Evolutionary conservation across 2,113 vertebrate species (phyloP), one percentile per base, ranked within the genome.

Genomic region (Muntiacus reevesi): DNA sequence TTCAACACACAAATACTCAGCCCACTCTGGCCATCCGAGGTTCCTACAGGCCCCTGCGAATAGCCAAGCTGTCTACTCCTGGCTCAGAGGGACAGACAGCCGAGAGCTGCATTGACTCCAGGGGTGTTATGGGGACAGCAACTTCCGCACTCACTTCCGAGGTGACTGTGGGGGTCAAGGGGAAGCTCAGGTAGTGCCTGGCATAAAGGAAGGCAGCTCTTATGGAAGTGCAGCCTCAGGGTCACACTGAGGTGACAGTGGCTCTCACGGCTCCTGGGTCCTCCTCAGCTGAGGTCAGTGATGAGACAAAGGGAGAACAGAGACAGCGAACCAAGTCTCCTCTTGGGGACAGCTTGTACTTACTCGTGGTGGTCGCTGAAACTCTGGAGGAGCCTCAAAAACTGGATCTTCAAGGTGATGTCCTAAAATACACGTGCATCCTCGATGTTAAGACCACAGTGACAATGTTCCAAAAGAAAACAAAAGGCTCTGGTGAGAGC

Each of bases 321-420:
- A 40, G 40, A 67, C 6, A 91, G 27, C 1, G 4, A 78, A 27
- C 67, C 45, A n/a, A 45, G 1, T n/a, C 30, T 7, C 36, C 43
- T 60, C 55, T 52, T 33, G 76, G 28, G 59, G 59, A 94, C 1
- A 1, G 62, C 74, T 89, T 17, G 89, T 99, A 99, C 99, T 99
- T 98, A 99, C 99, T 99, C 99, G 0, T 99, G 99, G 97, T 99
- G 99, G 98, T 99, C 99, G 87, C 99, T 99, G 98, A 99, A 99
- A 98, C 99, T 99, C 98, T 99, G 99, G 71, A 99, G 99, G 86
- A 99, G 99, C 97, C 99, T 99, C 98, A 99, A 98, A 97, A 99
- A 99, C 98, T 99, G 99, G 98, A 99, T 99, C 99, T 99, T 99
- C 98, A 99, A 99, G 87, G 99, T 99, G 97, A 99, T 99, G 98